phyloP scores from a whole-genome alignment of 2,113 vertebrate species.

The Cyprinodon brontotheroides region DNA sequence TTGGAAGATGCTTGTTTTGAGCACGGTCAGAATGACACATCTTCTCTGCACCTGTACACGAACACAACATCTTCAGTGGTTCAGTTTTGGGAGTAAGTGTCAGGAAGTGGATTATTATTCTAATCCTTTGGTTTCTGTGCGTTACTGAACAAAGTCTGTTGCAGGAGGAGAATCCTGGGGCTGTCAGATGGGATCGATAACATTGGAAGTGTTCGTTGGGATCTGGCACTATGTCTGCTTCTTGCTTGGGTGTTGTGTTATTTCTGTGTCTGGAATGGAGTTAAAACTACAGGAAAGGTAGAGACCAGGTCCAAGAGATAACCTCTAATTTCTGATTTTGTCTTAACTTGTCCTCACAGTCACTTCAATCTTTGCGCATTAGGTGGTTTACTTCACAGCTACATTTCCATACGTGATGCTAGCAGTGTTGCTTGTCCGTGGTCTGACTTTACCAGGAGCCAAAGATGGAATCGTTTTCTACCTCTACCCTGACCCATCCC shows the following conservation, averaged over 20 bases:
- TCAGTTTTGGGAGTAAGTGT: slow-evolving; percentile 97
- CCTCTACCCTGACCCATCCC: slow-evolving; percentile 88
- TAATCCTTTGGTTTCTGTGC: not conserved
- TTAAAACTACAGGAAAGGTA: slow-evolving; percentile 87
- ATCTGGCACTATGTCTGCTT: slow-evolving; percentile 82
- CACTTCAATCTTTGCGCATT: slow-evolving; percentile 1
- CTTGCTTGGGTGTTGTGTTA: slow-evolving; percentile 85
- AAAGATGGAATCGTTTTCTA: slow-evolving; percentile 89
- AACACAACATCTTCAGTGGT: slow-evolving; percentile 82
- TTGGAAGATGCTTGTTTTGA: slow-evolving; percentile 54
- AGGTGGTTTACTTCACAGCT: slow-evolving; percentile 97
- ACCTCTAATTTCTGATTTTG: not conserved
- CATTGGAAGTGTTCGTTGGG: slow-evolving; percentile 84
- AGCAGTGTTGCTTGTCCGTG: slow-evolving; percentile 87
- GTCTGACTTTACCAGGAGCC: slow-evolving; percentile 90
- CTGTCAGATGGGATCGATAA: slow-evolving; percentile 88
- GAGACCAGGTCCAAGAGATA: not conserved
- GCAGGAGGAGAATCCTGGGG: slow-evolving; percentile 87
- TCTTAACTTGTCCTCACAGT: not conserved
- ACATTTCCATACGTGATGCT: slow-evolving; percentile 95
- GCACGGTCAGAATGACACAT: slow-evolving; percentile 46
- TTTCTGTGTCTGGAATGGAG: slow-evolving; percentile 87
- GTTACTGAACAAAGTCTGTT: slow-evolving; percentile 19
- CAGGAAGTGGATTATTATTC: not conserved
- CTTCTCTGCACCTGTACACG: slow-evolving; percentile 14